Evolutionary conservation across 92 coral and sea anemone species (phyloP), one percentile per base, ranked within the genome.

Genomic region (Muricea muricata): DNA sequence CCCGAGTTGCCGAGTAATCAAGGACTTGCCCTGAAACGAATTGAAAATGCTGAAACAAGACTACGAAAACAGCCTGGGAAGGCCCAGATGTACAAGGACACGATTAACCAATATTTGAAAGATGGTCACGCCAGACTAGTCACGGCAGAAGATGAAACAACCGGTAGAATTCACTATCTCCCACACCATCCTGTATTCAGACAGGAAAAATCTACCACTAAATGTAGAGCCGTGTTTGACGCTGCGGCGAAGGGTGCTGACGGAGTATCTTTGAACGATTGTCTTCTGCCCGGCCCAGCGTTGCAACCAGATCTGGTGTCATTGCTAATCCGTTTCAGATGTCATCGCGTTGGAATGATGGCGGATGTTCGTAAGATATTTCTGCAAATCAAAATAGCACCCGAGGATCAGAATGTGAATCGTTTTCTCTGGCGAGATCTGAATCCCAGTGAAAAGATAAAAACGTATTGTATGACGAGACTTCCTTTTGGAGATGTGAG

Each of bases 361-460:
- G 86, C 82, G 28, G 92, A 89, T 77, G 76, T 89, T 10, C 56
- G 73, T 30, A 85, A 89, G 75, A 89, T 89, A 86, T 89, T 68
- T 46, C 57, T 84, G 42, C 92, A 89, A 39, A 31, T 87, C 4
- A 73, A 75, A 41, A 70, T 87, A 18, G 55, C 84, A 17, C 46
- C 42, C 47, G 34, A 77, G 57, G 88, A 84, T 77, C 81, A 56
- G 73, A 66, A 83, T 7, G 84, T 75, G 2, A 88, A 75, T 26
- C 84, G 84, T 2, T 88, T 72, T 65, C 56, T 84, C 45, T 89
- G 92, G 89, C 70, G 92, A 23, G 80, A 89, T 35, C 18, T 89
- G 46, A 47, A 85, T 39, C 29, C 46, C 5, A 32, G 52, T 24
- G 76, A 85, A 58, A n/a, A 26, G 37, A 80, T 80, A 26, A 54